Percentiles rank a stretch among this genome's conserved stretches.
Evolutionary conservation across 2,113 vertebrate genomes (phyloP).

Genomic region (Dromiciops gliroides): DNA sequence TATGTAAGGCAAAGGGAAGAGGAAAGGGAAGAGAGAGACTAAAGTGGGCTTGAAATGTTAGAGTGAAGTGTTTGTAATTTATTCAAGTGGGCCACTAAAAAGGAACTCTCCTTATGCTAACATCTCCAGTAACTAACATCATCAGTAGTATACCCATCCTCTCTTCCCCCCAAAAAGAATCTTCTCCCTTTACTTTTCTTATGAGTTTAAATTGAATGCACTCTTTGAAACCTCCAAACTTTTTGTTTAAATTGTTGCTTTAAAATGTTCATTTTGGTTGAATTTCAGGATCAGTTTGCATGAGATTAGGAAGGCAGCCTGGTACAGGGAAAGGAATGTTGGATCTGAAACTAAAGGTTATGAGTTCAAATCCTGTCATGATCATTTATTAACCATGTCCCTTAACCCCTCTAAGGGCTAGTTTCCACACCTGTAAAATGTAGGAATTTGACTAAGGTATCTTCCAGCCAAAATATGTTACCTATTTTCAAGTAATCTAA

Average conservation of each 20-base stretch:
- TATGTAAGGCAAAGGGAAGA: neutral
- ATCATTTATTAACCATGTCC: neutral
- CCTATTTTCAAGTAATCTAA: neutral
- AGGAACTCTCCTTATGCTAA: neutral
- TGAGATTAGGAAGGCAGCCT: neutral
- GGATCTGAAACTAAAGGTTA: neutral
- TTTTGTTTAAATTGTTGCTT: neutral
- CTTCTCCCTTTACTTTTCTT: neutral
- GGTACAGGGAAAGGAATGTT: neutral
- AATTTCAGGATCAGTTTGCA: neutral
- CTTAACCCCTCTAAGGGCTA: neutral
- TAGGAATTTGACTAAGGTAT: neutral
- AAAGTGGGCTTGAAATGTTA: neutral
- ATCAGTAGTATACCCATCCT: neutral
- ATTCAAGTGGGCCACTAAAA: neutral
- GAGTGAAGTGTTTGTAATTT: neutral
- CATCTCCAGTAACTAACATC: neutral
- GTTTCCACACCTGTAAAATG: neutral
- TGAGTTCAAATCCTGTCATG: neutral
- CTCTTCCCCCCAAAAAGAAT: neutral
- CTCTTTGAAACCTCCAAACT: neutral
- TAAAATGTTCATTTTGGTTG: neutral
- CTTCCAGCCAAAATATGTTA: neutral
- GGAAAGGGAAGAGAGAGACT: neutral
- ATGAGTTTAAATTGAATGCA: neutral